phyloP scores from a whole-genome alignment of 2,888 invertebrate genomes.

The Melieria omissa region DNA sequence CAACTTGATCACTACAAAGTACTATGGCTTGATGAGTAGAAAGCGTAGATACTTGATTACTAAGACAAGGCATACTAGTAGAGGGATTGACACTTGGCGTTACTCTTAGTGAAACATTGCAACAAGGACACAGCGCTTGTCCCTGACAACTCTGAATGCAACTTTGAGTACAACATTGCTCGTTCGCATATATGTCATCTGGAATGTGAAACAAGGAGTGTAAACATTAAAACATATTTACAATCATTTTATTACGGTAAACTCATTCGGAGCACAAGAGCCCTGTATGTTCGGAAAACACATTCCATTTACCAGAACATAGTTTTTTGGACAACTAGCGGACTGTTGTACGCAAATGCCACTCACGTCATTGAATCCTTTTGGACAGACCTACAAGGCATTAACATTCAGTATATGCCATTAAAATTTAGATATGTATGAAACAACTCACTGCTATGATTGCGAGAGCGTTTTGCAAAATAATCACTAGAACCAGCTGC shows the following conservation, averaged over 20 bases:
- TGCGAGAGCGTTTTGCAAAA: neutral
- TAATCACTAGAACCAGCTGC: neutral
- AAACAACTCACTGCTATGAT: neutral
- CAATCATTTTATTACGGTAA: neutral
- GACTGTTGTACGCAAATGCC: constrained; percentile 26
- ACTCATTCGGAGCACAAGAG: constrained; percentile 31
- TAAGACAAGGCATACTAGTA: constrained; percentile 11
- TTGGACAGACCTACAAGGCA: constrained; percentile 17
- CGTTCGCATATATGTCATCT: constrained; percentile 36
- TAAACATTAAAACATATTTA: neutral
- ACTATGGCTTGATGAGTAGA: constrained; percentile 20
- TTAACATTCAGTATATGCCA: neutral
- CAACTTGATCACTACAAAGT: constrained; percentile 8
- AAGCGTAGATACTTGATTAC: constrained; percentile 9
- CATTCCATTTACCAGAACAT: constrained; percentile 39
- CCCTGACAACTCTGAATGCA: constrained; percentile 19
- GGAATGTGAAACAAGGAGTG: neutral
- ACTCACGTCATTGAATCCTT: constrained; percentile 24
- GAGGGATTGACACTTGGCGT: constrained; percentile 1
- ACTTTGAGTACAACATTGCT: constrained; percentile 14
- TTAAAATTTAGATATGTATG: neutral
- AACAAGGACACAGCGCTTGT: constrained; percentile 6
- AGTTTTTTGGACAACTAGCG: constrained; percentile 36
- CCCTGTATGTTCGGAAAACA: constrained; percentile 32
- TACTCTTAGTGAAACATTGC: neutral